Conservation (phyloP, 1,140 invertebrate genomes). For the Phortica variegata region DNA sequence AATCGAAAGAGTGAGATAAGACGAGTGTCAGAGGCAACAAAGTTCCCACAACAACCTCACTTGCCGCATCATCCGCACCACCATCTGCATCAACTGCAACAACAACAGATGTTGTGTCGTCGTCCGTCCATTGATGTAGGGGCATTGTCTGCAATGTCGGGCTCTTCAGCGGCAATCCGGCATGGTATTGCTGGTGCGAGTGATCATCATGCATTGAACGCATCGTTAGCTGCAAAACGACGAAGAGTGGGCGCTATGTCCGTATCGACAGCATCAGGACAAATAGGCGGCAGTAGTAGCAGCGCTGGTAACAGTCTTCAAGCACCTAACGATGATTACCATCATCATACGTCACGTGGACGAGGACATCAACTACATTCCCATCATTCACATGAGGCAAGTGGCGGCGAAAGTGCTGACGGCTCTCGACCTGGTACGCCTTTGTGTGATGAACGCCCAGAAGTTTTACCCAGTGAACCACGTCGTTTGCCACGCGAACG, state of each 20-base stretch:
- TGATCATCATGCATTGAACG: slow-evolving; percentile 34
- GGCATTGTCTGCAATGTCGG: slow-evolving; percentile 33
- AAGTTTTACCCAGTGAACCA: slow-evolving; percentile 73
- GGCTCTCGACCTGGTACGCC: slow-evolving; percentile 79
- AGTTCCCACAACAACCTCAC: slow-evolving; percentile 26
- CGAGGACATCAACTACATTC: slow-evolving; percentile 56
- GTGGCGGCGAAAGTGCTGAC: slow-evolving; percentile 55
- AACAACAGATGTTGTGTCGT: slow-evolving; percentile 34
- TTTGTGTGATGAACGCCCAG: slow-evolving; percentile 78
- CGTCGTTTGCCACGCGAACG: slow-evolving; percentile 70
- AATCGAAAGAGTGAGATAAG: slow-evolving; percentile 50
- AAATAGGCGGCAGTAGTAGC: slow-evolving; percentile 9
- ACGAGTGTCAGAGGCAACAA: slow-evolving; percentile 41
- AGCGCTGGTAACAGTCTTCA: slow-evolving; percentile 13
- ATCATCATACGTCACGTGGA: slow-evolving; percentile 47
- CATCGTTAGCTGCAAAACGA: slow-evolving; percentile 38
- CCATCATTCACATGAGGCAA: slow-evolving; percentile 56
- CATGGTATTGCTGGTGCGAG: slow-evolving; percentile 38
- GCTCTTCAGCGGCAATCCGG: slow-evolving; percentile 29
- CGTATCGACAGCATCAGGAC: not conserved
- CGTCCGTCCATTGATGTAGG: slow-evolving; percentile 55
- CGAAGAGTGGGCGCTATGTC: slow-evolving; percentile 23
- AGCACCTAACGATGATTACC: slow-evolving; percentile 37
- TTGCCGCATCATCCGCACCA: slow-evolving; percentile 15
- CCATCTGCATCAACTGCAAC: slow-evolving; percentile 17